Percentiles rank a stretch among this genome's conserved stretches.
These are phyloP conservation scores for Temnothorax rugatulus DNA, from an alignment of 2,888 invertebrate species.

Conservation along the genomic window DNA sequence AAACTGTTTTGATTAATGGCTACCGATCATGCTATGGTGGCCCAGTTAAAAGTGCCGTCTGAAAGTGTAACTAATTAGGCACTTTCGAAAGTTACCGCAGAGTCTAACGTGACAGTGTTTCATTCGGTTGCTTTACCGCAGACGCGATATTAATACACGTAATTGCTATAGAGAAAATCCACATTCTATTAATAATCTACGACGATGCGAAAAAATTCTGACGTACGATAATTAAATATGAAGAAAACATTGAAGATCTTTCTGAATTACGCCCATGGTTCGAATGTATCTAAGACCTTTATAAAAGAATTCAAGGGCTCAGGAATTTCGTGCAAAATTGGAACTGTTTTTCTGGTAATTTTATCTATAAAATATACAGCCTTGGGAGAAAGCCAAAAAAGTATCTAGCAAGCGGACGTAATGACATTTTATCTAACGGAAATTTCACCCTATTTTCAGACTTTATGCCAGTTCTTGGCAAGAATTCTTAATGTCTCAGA, in stretches of 20 bases:
- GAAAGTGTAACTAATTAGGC: slow-evolving; percentile 77
- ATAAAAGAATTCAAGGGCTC: not conserved
- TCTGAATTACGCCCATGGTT: not conserved
- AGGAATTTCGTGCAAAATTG: not conserved
- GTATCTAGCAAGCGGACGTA: not conserved
- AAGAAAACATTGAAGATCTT: not conserved
- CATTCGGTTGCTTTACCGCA: slow-evolving; percentile 51
- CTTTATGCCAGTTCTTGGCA: slow-evolving; percentile 7
- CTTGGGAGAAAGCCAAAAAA: slow-evolving; percentile 5
- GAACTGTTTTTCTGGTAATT: not conserved
- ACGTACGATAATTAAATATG: not conserved
- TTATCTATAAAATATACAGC: not conserved
- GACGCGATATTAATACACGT: slow-evolving; percentile 45
- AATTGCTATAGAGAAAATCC: slow-evolving; percentile 21
- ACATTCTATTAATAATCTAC: slow-evolving; percentile 10
- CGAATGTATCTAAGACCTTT: not conserved
- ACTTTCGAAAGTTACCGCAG: slow-evolving; percentile 73
- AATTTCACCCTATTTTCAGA: slow-evolving; percentile 16
- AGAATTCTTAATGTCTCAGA: slow-evolving; percentile 34
- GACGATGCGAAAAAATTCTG: not conserved
- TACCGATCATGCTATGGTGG: slow-evolving; percentile 56
- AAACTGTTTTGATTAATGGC: slow-evolving; percentile 23
- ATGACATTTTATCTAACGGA: slow-evolving; percentile 17
- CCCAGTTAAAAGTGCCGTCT: slow-evolving; percentile 69
- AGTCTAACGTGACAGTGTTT: slow-evolving; percentile 66